Evolutionary conservation across 2,797 vertebrate genomes (phyloP), one percentile per base, ranked within the genome.

Genomic region (Pyrocephalus nanus): DNA sequence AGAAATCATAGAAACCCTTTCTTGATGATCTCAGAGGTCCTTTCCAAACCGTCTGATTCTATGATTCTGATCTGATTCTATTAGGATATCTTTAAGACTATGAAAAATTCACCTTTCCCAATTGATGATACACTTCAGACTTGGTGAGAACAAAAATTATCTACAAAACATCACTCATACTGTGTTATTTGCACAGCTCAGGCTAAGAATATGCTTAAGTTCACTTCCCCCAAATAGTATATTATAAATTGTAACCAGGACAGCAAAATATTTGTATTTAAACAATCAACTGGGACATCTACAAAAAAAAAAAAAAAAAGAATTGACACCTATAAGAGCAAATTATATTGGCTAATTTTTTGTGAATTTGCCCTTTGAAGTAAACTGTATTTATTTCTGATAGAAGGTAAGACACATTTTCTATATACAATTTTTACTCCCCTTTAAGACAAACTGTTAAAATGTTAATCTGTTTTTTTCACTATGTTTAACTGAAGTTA

Each of bases 381-480:
- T 45, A 75, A 32, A 54, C 22, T 61, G 8, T 19, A 42, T 65
- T 67, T 51, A 8, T 9, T 58, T 88, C 40, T 55, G 17, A 40
- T 4, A 75, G 50, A 45, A 70, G 14, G 3, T 26, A 55, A 32
- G 6, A 54, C 43, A 57, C 4, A 12, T 7, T 10, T 85, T 18
- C 29, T 45, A 12, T 34, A 82, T 48, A 51, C 3, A 36, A 42
- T 36, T 71, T 86, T 88, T 67, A 80, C n/a, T 78, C 2, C 7
- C 1, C 8, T 42, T 40, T 45, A 71, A 57, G 29, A 18, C 6
- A 57, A 71, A 43, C 10, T 36, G 2, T 26, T 72, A 53, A 67
- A 70, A 53, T 0, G 0, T 45, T 62, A n/a, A 32, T 48, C 25
- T 40, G 12, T 0, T 80, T 64, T 42, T 71, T 57, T 15, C 2